Conservation (phyloP, 2,888 invertebrate species). For the Drosophila prostipennis region DNA sequence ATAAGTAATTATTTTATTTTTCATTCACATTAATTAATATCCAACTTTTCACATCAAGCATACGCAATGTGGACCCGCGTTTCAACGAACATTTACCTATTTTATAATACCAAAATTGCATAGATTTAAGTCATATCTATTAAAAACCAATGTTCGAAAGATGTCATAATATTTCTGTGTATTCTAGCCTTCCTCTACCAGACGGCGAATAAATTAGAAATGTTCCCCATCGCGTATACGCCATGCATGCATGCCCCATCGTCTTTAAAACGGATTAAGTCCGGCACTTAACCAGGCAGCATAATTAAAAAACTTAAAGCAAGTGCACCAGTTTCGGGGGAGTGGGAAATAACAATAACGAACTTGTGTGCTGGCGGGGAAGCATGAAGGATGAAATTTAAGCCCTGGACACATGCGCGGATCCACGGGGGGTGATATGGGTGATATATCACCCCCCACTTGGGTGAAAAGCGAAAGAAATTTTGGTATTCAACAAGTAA, state of each 20-base stretch:
- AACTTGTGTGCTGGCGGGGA: constrained; percentile 23
- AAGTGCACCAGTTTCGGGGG: not conserved
- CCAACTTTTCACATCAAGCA: not conserved
- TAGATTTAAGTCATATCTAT: no score
- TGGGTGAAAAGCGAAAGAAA: no score
- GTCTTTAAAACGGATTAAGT: constrained; percentile 26
- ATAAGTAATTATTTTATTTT: no score
- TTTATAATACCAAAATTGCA: no score
- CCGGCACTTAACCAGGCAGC: constrained; percentile 19
- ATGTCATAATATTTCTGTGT: not conserved
- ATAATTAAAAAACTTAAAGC: constrained; percentile 41
- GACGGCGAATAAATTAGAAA: constrained; percentile 8
- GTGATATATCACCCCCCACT: no score
- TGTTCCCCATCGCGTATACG: constrained; percentile 17
- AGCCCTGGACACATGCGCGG: constrained; percentile 37
- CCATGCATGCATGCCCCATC: constrained; percentile 30
- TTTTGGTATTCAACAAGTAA: no score
- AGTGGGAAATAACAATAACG: constrained; percentile 10
- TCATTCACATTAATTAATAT: no score
- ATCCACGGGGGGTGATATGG: no score
- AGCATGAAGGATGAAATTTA: constrained; percentile 42
- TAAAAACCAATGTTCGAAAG: not conserved
- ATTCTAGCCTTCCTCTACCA: not conserved
- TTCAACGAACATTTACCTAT: not conserved
- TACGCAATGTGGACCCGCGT: not conserved